A percentile compares a stretch with the other conserved stretches of the same genome.
Conservation (phyloP, 2,888 invertebrate species). For the Drosophila pullipes region DNA sequence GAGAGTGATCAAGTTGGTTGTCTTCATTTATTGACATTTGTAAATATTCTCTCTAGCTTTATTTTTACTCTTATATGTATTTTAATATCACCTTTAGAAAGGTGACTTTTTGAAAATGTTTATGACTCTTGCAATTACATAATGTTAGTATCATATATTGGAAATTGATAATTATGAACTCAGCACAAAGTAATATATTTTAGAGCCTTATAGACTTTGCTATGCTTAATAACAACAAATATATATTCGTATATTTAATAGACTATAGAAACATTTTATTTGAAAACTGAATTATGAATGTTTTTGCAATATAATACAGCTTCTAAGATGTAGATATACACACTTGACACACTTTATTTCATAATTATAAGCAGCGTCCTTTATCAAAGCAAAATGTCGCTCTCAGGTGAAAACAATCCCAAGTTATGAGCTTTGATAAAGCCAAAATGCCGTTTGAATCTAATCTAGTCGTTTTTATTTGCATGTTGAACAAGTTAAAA, state of each 20-base stretch:
- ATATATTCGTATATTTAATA: background rate
- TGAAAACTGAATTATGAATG: background rate
- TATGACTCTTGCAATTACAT: background rate
- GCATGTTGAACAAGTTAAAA: conserved; percentile 73
- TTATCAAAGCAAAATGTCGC: background rate
- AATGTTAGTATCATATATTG: background rate
- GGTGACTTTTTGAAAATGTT: background rate
- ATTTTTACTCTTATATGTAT: background rate
- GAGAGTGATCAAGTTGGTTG: background rate
- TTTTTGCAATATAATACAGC: background rate
- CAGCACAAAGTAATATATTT: background rate
- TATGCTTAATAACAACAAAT: background rate
- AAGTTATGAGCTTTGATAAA: conserved; percentile 16
- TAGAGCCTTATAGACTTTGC: background rate
- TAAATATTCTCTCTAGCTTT: background rate
- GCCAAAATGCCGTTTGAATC: conserved; percentile 28
- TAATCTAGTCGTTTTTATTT: conserved; percentile 70
- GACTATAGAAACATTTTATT: background rate
- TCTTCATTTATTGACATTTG: background rate
- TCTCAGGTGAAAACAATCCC: conserved; percentile 14
- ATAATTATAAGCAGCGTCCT: background rate
- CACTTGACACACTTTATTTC: background rate
- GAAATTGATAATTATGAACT: background rate
- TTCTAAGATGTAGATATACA: background rate
- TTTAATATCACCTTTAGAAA: background rate